phyloP scores from a whole-genome alignment of 2,888 invertebrate species.

The Caenorhabditis parvicauda region DNA sequence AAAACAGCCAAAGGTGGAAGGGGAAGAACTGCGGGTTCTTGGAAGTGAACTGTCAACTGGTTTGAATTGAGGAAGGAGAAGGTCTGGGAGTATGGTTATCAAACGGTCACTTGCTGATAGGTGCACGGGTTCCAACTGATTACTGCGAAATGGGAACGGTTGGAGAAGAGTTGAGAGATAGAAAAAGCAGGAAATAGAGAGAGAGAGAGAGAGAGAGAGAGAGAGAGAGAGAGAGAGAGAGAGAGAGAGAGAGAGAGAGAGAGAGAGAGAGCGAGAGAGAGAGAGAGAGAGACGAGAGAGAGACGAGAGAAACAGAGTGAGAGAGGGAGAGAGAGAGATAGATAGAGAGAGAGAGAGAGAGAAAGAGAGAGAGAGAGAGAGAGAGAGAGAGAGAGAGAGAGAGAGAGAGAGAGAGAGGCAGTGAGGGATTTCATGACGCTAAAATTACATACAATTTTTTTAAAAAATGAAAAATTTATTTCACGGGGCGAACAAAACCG shows the following conservation, averaged over 20 bases:
- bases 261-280: not conserved
- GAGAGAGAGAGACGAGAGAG: not conserved
- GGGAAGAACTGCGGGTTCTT: too few species aligned
- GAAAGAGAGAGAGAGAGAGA: not conserved
- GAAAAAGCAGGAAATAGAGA: not conserved
- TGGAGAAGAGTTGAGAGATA: constrained; percentile 3
- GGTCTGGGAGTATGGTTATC: not conserved
- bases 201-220: not conserved
- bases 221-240: not conserved
- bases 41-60: not conserved
- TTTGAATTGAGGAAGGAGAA: not conserved
- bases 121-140: too few species aligned
- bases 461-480: not conserved
- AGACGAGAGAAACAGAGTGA: constrained; percentile 7
- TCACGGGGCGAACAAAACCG: not conserved
- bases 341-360: not conserved
- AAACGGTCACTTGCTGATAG: not conserved
- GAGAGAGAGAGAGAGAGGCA: not conserved
- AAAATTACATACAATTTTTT: too few species aligned
- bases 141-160: too few species aligned
- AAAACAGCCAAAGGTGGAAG: too few species aligned
- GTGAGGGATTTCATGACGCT: too few species aligned
- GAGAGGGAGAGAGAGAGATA: constrained; percentile 4
- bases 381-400: not conserved
- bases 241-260: not conserved